These are phyloP conservation scores for Triplophysa dalaica DNA, from an alignment of 2,113 vertebrate species.

Conservation along the genomic window DNA sequence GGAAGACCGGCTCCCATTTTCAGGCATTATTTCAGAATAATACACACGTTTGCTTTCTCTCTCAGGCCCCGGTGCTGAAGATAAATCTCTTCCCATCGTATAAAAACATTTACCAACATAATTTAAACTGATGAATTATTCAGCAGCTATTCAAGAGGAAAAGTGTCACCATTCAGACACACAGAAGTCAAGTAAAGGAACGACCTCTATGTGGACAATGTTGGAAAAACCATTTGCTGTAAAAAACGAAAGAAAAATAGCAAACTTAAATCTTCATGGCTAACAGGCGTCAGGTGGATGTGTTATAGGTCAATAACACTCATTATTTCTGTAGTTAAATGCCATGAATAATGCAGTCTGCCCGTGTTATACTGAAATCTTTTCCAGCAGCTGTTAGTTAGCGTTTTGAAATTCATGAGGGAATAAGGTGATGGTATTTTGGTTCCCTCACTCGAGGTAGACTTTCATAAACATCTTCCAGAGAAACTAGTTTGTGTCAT, in stretches of 20 bases:
- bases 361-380: slow-evolving; percentile 27
- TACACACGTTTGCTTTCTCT: slow-evolving; percentile 76
- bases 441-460: not conserved
- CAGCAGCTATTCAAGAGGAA: slow-evolving; percentile 68
- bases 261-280: not conserved
- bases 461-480: not conserved
- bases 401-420: not conserved
- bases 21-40: slow-evolving; percentile 77
- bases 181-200: slow-evolving; percentile 59
- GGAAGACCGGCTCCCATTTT: slow-evolving; percentile 73
- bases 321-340: slow-evolving; percentile 37
- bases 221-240: slow-evolving; percentile 1
- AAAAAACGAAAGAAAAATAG: not conserved
- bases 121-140: slow-evolving; percentile 75
- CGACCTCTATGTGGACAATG: slow-evolving; percentile 27
- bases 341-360: slow-evolving; percentile 36
- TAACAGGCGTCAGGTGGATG: slow-evolving; percentile 5
- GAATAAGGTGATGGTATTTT: not conserved
- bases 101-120: slow-evolving; percentile 79
- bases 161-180: slow-evolving; percentile 58
- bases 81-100: slow-evolving; percentile 75
- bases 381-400: slow-evolving; percentile 2
- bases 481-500: not conserved
- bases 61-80: slow-evolving; percentile 68
- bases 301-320: slow-evolving; percentile 36